A percentile compares a stretch with the other conserved stretches of the same genome.
These are phyloP conservation scores for Promerops cafer DNA, from an alignment of 2,113 vertebrate genomes.

Conservation along the genomic window DNA sequence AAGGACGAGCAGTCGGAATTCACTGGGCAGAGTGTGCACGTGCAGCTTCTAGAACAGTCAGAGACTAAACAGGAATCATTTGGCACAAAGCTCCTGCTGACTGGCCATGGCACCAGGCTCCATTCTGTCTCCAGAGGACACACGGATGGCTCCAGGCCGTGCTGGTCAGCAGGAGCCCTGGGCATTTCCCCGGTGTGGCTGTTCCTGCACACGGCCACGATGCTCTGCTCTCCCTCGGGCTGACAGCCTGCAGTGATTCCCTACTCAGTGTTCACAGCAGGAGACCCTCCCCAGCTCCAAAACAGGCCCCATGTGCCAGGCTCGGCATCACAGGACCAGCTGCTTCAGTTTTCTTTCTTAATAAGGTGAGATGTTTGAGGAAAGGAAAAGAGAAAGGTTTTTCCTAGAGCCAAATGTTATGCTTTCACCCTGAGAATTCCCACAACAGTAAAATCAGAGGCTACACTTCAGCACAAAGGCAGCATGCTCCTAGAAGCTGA, in stretches of 20 bases:
- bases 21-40: not conserved
- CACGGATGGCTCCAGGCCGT: not conserved
- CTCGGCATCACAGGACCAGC: not conserved
- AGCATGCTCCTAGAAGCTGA: not conserved
- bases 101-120: not conserved
- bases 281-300: not conserved
- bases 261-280: not conserved
- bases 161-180: not conserved
- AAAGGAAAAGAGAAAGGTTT: not conserved
- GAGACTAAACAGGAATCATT: not conserved
- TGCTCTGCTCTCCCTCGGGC: not conserved
- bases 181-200: not conserved
- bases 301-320: not conserved
- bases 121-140: not conserved
- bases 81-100: not conserved
- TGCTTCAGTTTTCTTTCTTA: not conserved
- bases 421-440: conserved; percentile 23
- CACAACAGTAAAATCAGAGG: not conserved
- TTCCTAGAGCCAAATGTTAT: not conserved
- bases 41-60: not conserved
- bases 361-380: not conserved
- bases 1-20: not conserved
- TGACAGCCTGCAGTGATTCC: not conserved
- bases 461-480: not conserved
- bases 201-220: not conserved